phyloP scores from a whole-genome alignment of 2,797 vertebrate species.

The Sebastiscus albofasciatus region DNA sequence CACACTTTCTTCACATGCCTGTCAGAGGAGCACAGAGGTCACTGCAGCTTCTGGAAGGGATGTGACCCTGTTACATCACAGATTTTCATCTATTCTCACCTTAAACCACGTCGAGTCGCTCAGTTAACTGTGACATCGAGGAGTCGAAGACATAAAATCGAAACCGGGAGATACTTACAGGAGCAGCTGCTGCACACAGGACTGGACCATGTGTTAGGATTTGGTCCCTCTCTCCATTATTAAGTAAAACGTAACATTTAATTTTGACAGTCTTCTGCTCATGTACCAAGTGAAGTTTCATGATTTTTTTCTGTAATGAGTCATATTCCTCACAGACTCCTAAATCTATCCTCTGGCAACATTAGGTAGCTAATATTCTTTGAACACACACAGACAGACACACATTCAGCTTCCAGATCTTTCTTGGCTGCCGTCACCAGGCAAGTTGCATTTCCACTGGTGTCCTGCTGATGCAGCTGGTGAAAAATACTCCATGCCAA shows the following conservation, averaged over 20 bases:
- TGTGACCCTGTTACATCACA: conserved; percentile 51
- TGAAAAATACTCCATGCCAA: conserved; percentile 60
- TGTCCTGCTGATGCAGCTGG: conserved; percentile 77
- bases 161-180: conserved; percentile 36
- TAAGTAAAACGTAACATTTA: not conserved
- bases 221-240: conserved; percentile 26
- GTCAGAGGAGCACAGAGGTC: conserved; percentile 41
- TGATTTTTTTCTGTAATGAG: conserved; percentile 17
- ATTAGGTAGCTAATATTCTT: conserved; percentile 40
- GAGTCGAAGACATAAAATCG: conserved; percentile 34
- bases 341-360: conserved; percentile 35
- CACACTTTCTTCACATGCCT: conserved; percentile 22
- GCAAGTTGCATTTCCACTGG: conserved; percentile 71
- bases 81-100: conserved; percentile 58
- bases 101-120: conserved; percentile 11
- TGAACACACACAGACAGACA: conserved; percentile 41
- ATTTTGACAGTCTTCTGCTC: conserved; percentile 4
- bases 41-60: conserved; percentile 26
- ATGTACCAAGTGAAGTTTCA: not conserved
- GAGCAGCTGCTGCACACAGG: conserved; percentile 46
- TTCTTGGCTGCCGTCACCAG: conserved; percentile 63
- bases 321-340: conserved; percentile 3
- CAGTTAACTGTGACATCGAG: conserved; percentile 26
- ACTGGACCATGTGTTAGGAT: not conserved
- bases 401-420: conserved; percentile 57